Conservation (phyloP, 2,888 invertebrate species). For the Drosophila setosimentum region DNA sequence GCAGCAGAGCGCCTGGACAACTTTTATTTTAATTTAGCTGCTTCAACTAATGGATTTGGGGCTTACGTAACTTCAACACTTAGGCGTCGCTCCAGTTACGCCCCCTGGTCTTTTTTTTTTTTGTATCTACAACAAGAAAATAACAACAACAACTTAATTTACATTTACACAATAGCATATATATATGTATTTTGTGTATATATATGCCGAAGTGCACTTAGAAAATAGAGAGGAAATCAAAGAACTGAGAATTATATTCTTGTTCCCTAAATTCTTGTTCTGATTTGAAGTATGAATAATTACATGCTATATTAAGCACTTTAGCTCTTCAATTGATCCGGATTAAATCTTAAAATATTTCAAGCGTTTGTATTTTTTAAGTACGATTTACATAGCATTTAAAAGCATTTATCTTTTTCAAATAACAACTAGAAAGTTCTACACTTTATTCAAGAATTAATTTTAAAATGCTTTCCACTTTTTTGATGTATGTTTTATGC, state of each 20-base stretch:
- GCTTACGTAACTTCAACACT: conserved; percentile 80
- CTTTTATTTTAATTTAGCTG: conserved; percentile 79
- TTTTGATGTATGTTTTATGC: not conserved
- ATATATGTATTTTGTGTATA: conserved; percentile 17
- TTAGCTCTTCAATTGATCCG: not conserved
- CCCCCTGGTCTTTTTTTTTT: conserved; percentile 28
- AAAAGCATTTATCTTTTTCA: too few species aligned
- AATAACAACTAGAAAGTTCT: too few species aligned
- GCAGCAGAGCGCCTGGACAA: conserved; percentile 38
- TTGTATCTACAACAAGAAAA: conserved; percentile 4
- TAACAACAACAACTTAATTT: conserved; percentile 63
- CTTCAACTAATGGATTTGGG: conserved; percentile 78
- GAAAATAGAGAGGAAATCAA: not conserved
- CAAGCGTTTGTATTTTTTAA: too few species aligned
- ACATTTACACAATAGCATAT: conserved; percentile 57
- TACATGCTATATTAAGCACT: not conserved
- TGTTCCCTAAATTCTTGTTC: not conserved
- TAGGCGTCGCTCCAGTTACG: conserved; percentile 56
- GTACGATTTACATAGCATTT: too few species aligned
- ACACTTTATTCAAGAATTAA: not conserved
- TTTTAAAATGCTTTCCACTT: not conserved
- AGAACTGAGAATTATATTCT: not conserved
- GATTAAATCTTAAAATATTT: rapidly evolving
- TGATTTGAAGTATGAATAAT: not conserved
- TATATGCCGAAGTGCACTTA: conserved; percentile 13